These are phyloP conservation scores for Zaprionus nigranus DNA, from an alignment of 1,140 invertebrate species.

Conservation along the genomic window DNA sequence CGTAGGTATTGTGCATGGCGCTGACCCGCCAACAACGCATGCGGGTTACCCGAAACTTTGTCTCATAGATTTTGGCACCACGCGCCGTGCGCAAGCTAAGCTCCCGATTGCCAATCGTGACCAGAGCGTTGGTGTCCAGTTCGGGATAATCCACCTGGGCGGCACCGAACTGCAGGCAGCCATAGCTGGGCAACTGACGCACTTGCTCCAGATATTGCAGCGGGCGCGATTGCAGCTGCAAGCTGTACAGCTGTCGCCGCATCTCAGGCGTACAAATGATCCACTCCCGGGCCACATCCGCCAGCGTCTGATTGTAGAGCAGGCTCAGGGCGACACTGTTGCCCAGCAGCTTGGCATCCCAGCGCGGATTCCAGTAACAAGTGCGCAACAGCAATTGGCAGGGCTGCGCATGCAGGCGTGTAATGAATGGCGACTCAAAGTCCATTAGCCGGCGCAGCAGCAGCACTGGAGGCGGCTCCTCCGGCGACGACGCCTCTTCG, in stretches of 20 bases:
- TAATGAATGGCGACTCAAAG: conserved; percentile 98
- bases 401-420: conserved; percentile 87
- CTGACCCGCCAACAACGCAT: conserved; percentile 99
- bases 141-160: conserved; percentile 89
- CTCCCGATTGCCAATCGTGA: conserved; percentile 92
- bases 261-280: conserved; percentile 90
- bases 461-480: conserved; percentile 88
- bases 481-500: conserved; percentile 85
- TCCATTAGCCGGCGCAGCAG: conserved; percentile 95
- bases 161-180: conserved; percentile 89
- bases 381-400: conserved; percentile 91
- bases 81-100: conserved; percentile 88
- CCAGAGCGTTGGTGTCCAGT: conserved; percentile 87
- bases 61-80: conserved; percentile 88
- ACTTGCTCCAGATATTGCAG: conserved; percentile 94
- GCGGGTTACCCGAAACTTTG: conserved; percentile 95
- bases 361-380: conserved; percentile 95
- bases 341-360: conserved; percentile 92
- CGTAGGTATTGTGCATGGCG: conserved; percentile 89
- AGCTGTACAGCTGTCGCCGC: conserved; percentile 88
- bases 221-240: conserved; percentile 91
- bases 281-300: conserved; percentile 95
- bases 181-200: conserved; percentile 93
- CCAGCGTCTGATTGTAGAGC: conserved; percentile 93
- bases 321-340: conserved; percentile 93